A percentile compares a stretch with the other conserved stretches of the same genome.
These are phyloP conservation scores for Arctopsyche grandis DNA, from an alignment of 1,140 invertebrate species.

Conservation along the genomic window DNA sequence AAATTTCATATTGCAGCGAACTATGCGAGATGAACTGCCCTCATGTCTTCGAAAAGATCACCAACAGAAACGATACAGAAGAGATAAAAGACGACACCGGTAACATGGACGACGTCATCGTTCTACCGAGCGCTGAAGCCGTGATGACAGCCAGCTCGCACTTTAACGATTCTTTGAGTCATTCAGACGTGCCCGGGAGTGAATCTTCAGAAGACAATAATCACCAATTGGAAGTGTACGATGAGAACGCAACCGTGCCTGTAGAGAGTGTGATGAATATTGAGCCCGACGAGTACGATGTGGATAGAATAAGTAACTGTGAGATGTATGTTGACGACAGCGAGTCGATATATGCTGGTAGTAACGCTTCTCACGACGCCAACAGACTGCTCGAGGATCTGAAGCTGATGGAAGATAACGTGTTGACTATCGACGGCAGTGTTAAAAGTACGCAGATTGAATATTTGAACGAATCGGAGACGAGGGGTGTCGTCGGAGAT, in stretches of 20 bases:
- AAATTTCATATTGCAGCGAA: slow-evolving; percentile 42
- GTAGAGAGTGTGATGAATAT: neutral
- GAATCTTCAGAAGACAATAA: neutral
- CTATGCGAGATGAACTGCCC: slow-evolving; percentile 47
- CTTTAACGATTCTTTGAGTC: slow-evolving; percentile 44
- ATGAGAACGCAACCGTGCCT: neutral
- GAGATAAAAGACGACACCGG: slow-evolving; percentile 50
- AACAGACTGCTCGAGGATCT: slow-evolving; percentile 21
- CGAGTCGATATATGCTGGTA: slow-evolving; percentile 19
- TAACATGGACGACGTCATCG: slow-evolving; percentile 61
- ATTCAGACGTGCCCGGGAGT: neutral
- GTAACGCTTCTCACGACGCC: slow-evolving; percentile 29
- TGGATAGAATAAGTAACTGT: neutral
- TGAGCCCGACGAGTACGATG: neutral
- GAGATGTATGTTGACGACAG: neutral
- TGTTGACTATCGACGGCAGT: neutral
- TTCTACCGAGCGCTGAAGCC: slow-evolving; percentile 64
- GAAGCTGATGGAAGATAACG: slow-evolving; percentile 24
- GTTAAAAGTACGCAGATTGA: neutral
- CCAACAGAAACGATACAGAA: neutral
- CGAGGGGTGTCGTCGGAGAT: neutral
- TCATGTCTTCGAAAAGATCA: slow-evolving; percentile 56
- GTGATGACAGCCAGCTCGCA: slow-evolving; percentile 56
- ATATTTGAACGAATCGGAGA: neutral
- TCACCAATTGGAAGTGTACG: neutral